These are phyloP conservation scores for Sebastes diploproa DNA, from an alignment of 2,797 vertebrate species.

Conservation along the genomic window DNA sequence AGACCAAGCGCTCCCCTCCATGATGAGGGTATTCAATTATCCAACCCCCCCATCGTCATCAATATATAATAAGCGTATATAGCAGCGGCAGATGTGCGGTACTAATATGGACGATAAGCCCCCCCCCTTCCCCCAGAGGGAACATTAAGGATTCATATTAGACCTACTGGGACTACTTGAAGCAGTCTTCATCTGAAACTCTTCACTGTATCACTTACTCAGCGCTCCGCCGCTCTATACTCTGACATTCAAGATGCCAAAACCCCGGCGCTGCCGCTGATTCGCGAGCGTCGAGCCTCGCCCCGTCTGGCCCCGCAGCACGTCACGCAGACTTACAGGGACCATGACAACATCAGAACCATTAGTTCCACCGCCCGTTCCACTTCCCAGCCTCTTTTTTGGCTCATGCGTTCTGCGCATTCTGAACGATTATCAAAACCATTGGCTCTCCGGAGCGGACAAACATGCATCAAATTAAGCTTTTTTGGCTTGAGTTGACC, in stretches of 20 bases:
- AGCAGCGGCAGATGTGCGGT: constrained; percentile 70
- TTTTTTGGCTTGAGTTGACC: constrained; percentile 61
- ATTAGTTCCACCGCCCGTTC: constrained; percentile 49
- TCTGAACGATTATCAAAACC: constrained; percentile 66
- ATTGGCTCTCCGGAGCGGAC: constrained; percentile 45
- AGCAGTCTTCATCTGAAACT: constrained; percentile 46
- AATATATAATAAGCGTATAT: constrained; percentile 75
- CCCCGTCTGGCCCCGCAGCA: constrained; percentile 26
- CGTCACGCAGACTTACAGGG: constrained; percentile 30
- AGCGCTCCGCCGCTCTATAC: not conserved
- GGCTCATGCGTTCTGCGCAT: constrained; percentile 14
- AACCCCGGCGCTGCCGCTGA: constrained; percentile 6
- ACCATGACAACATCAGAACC: constrained; percentile 55
- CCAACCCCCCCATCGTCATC: constrained; percentile 50
- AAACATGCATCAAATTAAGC: constrained; percentile 65
- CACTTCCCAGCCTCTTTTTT: constrained; percentile 14
- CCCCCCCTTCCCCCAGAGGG: constrained; percentile 32
- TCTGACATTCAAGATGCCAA: constrained; percentile 36
- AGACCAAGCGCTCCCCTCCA: constrained; percentile 42
- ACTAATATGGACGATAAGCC: constrained; percentile 64
- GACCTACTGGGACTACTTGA: constrained; percentile 60
- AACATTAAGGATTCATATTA: constrained; percentile 65
- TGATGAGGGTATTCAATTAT: constrained; percentile 69
- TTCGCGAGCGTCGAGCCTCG: constrained; percentile 20
- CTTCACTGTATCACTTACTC: constrained; percentile 49